These are phyloP conservation scores for Poecile atricapillus DNA, from an alignment of 2,113 vertebrate genomes.

Conservation along the genomic window DNA sequence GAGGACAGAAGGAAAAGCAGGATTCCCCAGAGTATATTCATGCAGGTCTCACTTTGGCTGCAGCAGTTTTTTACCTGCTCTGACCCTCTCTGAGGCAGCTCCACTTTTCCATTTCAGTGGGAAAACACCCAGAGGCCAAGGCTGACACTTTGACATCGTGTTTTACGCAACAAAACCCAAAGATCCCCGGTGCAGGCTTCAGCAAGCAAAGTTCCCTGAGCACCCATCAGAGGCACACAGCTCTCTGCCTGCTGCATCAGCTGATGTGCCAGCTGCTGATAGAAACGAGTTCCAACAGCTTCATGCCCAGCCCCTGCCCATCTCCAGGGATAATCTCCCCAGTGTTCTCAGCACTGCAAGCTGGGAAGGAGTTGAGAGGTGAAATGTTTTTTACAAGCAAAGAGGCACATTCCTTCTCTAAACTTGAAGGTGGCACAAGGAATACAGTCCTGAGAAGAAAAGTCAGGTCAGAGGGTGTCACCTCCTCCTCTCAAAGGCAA, in stretches of 20 bases:
- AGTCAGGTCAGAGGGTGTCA: neutral
- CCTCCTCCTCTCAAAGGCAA: neutral
- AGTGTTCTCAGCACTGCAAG: neutral
- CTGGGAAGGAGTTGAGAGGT: neutral
- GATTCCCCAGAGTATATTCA: neutral
- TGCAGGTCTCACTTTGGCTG: neutral
- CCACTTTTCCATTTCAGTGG: neutral
- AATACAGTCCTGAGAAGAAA: neutral
- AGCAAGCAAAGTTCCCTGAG: neutral
- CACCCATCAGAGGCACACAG: neutral
- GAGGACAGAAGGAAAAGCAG: neutral
- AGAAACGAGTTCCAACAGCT: neutral
- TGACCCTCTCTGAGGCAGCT: neutral
- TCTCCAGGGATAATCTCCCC: neutral
- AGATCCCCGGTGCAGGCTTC: accelerated
- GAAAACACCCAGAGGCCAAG: neutral
- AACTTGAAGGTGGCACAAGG: neutral
- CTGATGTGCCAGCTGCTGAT: neutral
- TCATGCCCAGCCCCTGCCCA: neutral
- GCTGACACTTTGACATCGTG: neutral
- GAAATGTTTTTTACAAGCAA: neutral
- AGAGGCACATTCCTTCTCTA: neutral
- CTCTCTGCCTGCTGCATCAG: neutral
- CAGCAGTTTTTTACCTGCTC: accelerated
- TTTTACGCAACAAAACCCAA: accelerated